phyloP scores from a whole-genome alignment of 2,888 invertebrate genomes.

The Silvanus unidentatus region DNA sequence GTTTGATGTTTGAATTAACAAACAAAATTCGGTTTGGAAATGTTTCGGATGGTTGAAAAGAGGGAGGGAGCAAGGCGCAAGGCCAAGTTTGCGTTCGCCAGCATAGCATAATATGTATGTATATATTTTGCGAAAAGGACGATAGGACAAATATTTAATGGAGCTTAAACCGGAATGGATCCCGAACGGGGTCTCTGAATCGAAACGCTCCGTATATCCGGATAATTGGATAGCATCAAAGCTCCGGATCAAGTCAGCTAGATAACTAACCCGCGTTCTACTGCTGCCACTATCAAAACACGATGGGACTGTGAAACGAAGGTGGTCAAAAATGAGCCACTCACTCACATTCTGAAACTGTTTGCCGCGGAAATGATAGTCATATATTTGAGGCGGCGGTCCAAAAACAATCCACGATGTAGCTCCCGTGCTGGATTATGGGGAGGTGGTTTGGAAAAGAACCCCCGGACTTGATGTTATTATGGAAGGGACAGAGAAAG shows the following conservation, averaged over 20 bases:
- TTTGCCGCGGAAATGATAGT: slow-evolving; percentile 35
- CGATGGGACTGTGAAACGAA: slow-evolving; percentile 35
- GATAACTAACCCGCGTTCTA: slow-evolving; percentile 41
- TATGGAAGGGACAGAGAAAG: slow-evolving; percentile 25
- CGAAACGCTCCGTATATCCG: slow-evolving; percentile 46
- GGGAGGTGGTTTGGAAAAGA: not conserved
- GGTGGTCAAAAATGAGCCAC: slow-evolving; percentile 22
- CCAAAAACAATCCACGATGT: slow-evolving; percentile 43
- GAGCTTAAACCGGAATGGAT: slow-evolving; percentile 37
- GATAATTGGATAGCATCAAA: slow-evolving; percentile 46
- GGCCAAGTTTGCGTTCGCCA: not conserved
- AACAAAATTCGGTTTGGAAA: not conserved
- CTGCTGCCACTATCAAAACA: slow-evolving; percentile 35
- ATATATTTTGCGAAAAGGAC: slow-evolving; percentile 8
- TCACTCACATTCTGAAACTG: slow-evolving; percentile 34
- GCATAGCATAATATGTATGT: not conserved
- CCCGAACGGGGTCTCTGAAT: slow-evolving; percentile 41
- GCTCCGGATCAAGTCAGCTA: slow-evolving; percentile 45
- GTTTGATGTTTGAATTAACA: slow-evolving; percentile 1
- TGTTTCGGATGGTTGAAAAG: not conserved
- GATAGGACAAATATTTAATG: slow-evolving; percentile 33
- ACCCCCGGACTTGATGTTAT: not conserved
- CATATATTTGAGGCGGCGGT: slow-evolving; percentile 40
- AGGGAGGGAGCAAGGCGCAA: not conserved
- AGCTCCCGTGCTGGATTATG: slow-evolving; percentile 11